Conservation (phyloP, 2,888 invertebrate genomes). For the Galerucella nymphaeae region DNA sequence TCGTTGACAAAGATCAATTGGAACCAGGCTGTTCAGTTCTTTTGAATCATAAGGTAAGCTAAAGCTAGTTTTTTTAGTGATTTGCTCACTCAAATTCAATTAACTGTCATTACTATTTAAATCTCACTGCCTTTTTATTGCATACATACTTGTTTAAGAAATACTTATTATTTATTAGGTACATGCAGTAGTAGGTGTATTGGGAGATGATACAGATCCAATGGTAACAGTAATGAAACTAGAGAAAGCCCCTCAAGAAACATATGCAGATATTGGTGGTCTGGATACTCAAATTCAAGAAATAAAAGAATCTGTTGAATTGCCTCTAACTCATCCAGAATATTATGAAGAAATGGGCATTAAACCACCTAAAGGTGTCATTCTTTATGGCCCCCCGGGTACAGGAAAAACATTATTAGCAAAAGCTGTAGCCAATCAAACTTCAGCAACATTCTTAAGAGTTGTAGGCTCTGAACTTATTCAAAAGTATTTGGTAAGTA, state of each 20-base stretch:
- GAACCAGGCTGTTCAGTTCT: conserved; percentile 99
- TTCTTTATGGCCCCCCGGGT: conserved; percentile 97
- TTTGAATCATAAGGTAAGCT: conserved; percentile 97
- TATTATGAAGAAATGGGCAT: conserved; percentile 99
- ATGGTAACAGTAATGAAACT: conserved; percentile 99
- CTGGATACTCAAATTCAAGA: conserved; percentile 97
- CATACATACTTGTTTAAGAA: neutral
- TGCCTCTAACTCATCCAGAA: conserved; percentile 98
- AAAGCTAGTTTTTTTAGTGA: conserved; percentile 75
- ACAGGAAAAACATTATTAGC: conserved; percentile 98
- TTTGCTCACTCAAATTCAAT: neutral
- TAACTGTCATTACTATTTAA: neutral
- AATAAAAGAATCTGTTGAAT: conserved; percentile 97
- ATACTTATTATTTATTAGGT: conserved; percentile 65
- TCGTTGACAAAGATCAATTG: conserved; percentile 99
- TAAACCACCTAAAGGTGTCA: conserved; percentile 99
- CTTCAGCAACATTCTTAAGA: conserved; percentile 97
- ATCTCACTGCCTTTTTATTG: too few species aligned
- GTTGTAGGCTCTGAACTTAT: conserved; percentile 99
- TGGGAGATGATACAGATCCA: conserved; percentile 96
- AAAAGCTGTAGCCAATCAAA: conserved; percentile 99
- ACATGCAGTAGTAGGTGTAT: conserved; percentile 97
- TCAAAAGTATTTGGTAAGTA: conserved; percentile 91
- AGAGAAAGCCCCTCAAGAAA: conserved; percentile 99
- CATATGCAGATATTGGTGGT: conserved; percentile 98